Conservation (phyloP, 2,797 vertebrate genomes). For the Taenioides sp. region DNA sequence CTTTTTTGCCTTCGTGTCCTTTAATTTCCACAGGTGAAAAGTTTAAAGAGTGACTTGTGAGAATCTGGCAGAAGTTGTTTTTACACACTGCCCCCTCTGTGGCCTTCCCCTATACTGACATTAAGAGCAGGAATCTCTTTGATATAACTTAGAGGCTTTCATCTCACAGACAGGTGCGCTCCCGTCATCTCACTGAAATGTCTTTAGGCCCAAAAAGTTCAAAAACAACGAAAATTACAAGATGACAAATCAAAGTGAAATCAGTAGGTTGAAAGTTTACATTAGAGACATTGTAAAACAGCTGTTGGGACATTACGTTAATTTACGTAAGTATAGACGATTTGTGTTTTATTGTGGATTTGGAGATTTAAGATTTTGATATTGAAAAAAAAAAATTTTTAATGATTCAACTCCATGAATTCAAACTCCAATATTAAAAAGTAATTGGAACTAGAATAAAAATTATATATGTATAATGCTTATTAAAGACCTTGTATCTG, state of each 20-base stretch:
- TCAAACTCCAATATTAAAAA: too few species aligned
- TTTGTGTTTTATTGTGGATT: not conserved
- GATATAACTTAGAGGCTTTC: constrained; percentile 4
- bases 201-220: constrained; percentile 1
- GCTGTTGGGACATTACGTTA: not conserved
- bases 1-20: not conserved
- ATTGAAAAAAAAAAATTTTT: too few species aligned
- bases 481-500: too few species aligned
- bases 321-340: not conserved
- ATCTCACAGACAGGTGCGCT: constrained; percentile 9
- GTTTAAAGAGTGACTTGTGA: constrained; percentile 2
- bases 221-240: constrained; percentile 3
- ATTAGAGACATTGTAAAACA: not conserved
- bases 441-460: too few species aligned
- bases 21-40: constrained; percentile 4
- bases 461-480: too few species aligned
- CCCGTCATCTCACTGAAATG: constrained; percentile 6
- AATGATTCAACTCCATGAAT: too few species aligned
- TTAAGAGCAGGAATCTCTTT: constrained; percentile 25
- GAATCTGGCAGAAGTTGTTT: constrained; percentile 1
- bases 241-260: constrained; percentile 1
- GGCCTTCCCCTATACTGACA: constrained; percentile 21
- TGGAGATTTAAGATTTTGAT: not conserved
- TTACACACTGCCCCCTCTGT: constrained; percentile 1
- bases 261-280: not conserved